These are phyloP conservation scores for Ceuthmochares aereus DNA, from an alignment of 2,113 vertebrate species.

Conservation along the genomic window DNA sequence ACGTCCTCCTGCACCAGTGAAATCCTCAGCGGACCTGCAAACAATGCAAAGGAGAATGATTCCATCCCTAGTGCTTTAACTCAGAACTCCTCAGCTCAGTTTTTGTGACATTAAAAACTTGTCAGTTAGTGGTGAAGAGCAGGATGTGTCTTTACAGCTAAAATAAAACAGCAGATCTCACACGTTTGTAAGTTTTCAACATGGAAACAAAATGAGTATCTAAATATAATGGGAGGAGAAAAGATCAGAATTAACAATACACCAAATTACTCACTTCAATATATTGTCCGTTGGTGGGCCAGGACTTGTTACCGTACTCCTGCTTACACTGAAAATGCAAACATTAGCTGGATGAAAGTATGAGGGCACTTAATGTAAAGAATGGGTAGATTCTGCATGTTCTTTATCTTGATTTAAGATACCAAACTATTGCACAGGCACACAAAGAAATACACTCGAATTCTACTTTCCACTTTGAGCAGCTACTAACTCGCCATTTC, in stretches of 20 bases:
- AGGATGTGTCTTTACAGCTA: background rate
- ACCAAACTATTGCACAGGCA: background rate
- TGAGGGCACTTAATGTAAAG: background rate
- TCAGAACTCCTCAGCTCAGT: background rate
- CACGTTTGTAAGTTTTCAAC: background rate
- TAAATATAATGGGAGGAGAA: constrained; percentile 35
- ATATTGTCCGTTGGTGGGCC: background rate
- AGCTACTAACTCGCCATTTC: constrained; percentile 57
- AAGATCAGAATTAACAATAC: constrained; percentile 7
- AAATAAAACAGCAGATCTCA: background rate
- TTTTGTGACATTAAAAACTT: background rate
- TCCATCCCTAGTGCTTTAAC: background rate
- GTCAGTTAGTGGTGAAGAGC: background rate
- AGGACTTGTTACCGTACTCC: background rate
- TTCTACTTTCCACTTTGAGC: constrained; percentile 72
- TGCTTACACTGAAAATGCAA: background rate
- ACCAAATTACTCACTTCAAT: background rate
- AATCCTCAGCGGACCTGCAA: background rate
- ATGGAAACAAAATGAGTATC: background rate
- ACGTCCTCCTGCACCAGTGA: background rate
- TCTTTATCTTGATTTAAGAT: constrained; percentile 6
- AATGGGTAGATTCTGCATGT: background rate
- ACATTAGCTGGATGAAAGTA: background rate
- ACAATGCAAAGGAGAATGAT: rapidly evolving
- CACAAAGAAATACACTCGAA: constrained; percentile 51